Base-by-base conservation (phyloP, 2,888 invertebrate species). In the Zygaena filipendulae region DNA sequence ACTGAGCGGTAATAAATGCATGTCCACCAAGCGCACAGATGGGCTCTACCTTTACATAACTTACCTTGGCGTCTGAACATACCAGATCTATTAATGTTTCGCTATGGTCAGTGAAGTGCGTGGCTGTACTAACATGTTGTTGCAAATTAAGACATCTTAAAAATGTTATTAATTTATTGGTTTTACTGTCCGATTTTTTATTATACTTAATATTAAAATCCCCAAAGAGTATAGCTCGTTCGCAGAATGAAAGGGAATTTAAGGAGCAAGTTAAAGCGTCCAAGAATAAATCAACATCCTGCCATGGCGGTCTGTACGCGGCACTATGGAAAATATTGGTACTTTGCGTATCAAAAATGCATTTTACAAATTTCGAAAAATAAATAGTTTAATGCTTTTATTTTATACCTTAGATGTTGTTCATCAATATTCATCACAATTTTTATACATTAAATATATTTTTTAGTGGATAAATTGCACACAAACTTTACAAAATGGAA, bases 141-240 rank as follows among this genome's bases (percentile, higher is more conserved):
- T 11, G 4, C 3, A 33, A n/a, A 3, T 22, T 18, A 11, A 30
- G 11, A 24, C 13, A 27, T 1, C 24, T 11, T 7, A 33, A 21
- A 19, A 33, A 33, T 4, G 24, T 13, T n/a, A 3, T 2, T 2
- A 25, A 16, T 9, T 22, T 30, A 10, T 10, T 19, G 3, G 10
- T 13, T 13, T 23, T 29, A 22, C 6, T 21, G 3, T 28, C 25
- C 4, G 11, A 25, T 18, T 24, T 5, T 11, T 3, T 16, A 3
- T 11, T 8, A 23, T n/a, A n/a, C n/a, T 21, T 27, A 16, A 16
- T 21, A 20, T 38, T 38, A 23, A 40, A 40, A 27, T 40, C 35
- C 4, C 34, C 42, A 10, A 33, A 9, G 9, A 40, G 14, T 4
- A 23, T 16, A 6, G 7, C 7, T 16, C 7, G 5, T 6, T 16